These are phyloP conservation scores for Napeogenes inachia DNA, from an alignment of 2,888 invertebrate genomes.

Conservation along the genomic window DNA sequence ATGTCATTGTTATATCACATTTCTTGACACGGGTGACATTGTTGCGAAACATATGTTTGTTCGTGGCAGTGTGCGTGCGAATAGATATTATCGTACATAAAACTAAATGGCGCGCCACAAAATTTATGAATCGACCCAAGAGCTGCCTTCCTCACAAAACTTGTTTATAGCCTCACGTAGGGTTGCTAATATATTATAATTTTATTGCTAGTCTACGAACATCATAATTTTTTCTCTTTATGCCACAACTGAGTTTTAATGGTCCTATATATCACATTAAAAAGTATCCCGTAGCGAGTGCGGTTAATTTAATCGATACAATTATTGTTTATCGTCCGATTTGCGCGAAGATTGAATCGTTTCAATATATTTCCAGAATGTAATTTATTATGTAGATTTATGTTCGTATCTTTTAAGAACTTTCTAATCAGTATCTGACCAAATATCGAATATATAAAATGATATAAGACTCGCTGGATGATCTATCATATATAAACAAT, in stretches of 20 bases:
- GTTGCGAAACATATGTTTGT: slow-evolving; percentile 35
- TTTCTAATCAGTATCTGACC: slow-evolving; percentile 43
- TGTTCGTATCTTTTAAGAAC: slow-evolving; percentile 31
- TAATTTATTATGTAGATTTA: slow-evolving; percentile 31
- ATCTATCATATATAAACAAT: slow-evolving; percentile 63
- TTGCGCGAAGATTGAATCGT: slow-evolving; percentile 28
- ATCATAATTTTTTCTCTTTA: slow-evolving; percentile 64
- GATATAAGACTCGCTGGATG: slow-evolving; percentile 46
- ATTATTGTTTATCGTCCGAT: slow-evolving; percentile 50
- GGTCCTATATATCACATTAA: slow-evolving; percentile 57
- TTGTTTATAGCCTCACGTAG: slow-evolving; percentile 68
- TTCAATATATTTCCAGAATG: slow-evolving; percentile 20
- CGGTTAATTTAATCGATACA: slow-evolving; percentile 60
- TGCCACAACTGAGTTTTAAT: slow-evolving; percentile 62
- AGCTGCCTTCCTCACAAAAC: slow-evolving; percentile 74
- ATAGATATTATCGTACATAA: slow-evolving; percentile 71
- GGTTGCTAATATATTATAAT: slow-evolving; percentile 65
- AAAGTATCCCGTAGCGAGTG: slow-evolving; percentile 57
- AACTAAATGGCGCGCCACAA: slow-evolving; percentile 70
- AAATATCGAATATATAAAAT: slow-evolving; percentile 38
- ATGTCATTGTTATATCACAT: slow-evolving; percentile 30
- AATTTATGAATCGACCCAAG: slow-evolving; percentile 71
- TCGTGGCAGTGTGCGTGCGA: slow-evolving; percentile 51
- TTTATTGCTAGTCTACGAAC: slow-evolving; percentile 56
- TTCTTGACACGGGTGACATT: slow-evolving; percentile 33